Base-by-base conservation (phyloP, 2,113 vertebrate genomes). In the Delphinus delphis region DNA sequence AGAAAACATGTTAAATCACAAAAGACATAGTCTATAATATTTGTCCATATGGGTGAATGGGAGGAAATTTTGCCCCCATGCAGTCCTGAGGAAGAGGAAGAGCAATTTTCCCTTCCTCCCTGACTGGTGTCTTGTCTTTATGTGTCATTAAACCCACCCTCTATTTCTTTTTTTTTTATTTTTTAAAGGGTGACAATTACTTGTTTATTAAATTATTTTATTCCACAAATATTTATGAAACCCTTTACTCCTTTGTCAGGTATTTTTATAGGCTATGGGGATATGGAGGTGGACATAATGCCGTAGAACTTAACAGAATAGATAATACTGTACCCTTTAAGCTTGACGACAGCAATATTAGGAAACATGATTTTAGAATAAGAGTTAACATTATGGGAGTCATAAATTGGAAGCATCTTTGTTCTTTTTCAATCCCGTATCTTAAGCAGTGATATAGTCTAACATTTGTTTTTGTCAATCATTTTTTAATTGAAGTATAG, bases 131-230 rank as follows among this genome's bases (percentile, higher is more conserved):
- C 12, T 92, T 41, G 33, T 44, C 14, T 86, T 41, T 38, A 41
- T 26, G 10, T 31, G 15, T 74, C 26, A 31, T 74, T 47, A 76
- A 76, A 76, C 28, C 17, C 26, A 76, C 26, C 31, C 73, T 76
- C 53, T 53, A 53, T 17, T 53, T 53, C 53, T 17, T 53, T 53
- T 17, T 36, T 36, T 17, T 53, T 53, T 18, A 38, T 53, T 79
- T 63, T 68, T 58, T 80, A 68, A 74, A 79, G 23, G 3, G 8
- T 79, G 18, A n/a, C 6, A 62, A 25, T 21, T 23, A 36, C 33
- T 85, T 86, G 14, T 71, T 94, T 71, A 76, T 80, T 90, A 33
- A 88, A 55, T 86, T 71, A 77, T 96, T 88, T 83, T 83, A 88
- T 86, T 74, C 33, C 70, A 60, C 38, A 83, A 96, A 47, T 94